Base-by-base conservation (phyloP, 2,888 invertebrate genomes). In the Acanthosoma haemorrhoidale region DNA sequence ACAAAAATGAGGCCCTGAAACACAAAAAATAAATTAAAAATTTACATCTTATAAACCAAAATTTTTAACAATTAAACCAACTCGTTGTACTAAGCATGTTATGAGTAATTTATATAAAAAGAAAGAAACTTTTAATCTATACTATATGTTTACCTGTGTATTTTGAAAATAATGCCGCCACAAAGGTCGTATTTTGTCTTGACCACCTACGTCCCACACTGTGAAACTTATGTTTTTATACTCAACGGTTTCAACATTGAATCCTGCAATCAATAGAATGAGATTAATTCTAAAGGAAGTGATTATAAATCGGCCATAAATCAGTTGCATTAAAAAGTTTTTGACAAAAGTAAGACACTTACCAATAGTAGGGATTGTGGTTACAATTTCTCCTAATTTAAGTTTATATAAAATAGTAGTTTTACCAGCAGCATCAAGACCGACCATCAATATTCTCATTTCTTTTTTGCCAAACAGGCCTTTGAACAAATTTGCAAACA, bases 371-470 rank as follows among this genome's bases (percentile, higher is more conserved):
- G 98, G 97, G 81, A 98, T 98, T 61, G 98, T 98, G 32, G 97
- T 97, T 15, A 98, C 97, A 77, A 98, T 96, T 85, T 98, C 98
- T 74, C 96, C 96, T 75, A 98, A 84, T 82, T 98, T 98, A 78
- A 98, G 82, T 83, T 98, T 97, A 82, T 98, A 98, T 76, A 98
- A 85, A 81, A 95, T 94, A 59, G 97, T 98, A 0, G 98, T 98
- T 86, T 98, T 98, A 75, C 98, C 98, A 77, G 98, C 98, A 76
- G 97, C 97, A 83, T 98, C 98, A 67, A 98, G 85, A 36, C 98
- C 98, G 76, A 98, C 94, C 97, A 98, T 98, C 85, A 98, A 87
- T 89, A 98, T 97, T 87, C 99, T 92, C 98, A 99, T 98, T 87
- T 99, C 97, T 82, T 97, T 98, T 86, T 98, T 99, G 86, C 99